Conservation (phyloP, 2,888 invertebrate species). For the Drosophila ezoana region DNA sequence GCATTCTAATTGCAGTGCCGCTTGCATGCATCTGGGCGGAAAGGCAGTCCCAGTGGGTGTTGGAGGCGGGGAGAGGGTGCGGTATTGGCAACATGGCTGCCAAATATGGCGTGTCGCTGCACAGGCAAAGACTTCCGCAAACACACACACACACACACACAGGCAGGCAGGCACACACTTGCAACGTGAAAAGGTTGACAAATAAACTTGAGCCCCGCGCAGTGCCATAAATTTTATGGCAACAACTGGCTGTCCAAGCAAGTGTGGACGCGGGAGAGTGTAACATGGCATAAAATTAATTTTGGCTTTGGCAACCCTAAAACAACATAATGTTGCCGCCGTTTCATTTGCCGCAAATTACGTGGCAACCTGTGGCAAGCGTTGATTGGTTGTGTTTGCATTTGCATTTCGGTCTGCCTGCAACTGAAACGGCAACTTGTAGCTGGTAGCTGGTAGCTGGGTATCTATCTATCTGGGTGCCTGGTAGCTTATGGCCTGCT, state of each 20-base stretch:
- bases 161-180: constrained; percentile 1
- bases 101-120: constrained; percentile 67
- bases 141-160: constrained; percentile 22
- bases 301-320: constrained; percentile 56
- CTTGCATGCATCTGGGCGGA: constrained; percentile 52
- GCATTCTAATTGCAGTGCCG: constrained; percentile 72
- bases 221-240: constrained; percentile 61
- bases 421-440: constrained; percentile 28
- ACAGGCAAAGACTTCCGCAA: constrained; percentile 72
- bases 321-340: constrained; percentile 62
- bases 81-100: constrained; percentile 31
- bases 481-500: constrained; percentile 33
- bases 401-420: constrained; percentile 20
- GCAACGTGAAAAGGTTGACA: constrained; percentile 61
- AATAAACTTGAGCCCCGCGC: constrained; percentile 53
- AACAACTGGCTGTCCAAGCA: constrained; percentile 23
- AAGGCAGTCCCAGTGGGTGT: constrained; percentile 4
- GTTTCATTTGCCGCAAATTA: constrained; percentile 56
- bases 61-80: neutral
- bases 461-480: constrained; percentile 1
- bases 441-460: constrained; percentile 19
- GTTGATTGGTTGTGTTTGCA: constrained; percentile 23
- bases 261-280: constrained; percentile 24
- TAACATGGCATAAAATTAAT: constrained; percentile 63
- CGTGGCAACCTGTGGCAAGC: constrained; percentile 28